Conservation (phyloP, 2,888 invertebrate genomes). For the Pristionchus mayeri region DNA sequence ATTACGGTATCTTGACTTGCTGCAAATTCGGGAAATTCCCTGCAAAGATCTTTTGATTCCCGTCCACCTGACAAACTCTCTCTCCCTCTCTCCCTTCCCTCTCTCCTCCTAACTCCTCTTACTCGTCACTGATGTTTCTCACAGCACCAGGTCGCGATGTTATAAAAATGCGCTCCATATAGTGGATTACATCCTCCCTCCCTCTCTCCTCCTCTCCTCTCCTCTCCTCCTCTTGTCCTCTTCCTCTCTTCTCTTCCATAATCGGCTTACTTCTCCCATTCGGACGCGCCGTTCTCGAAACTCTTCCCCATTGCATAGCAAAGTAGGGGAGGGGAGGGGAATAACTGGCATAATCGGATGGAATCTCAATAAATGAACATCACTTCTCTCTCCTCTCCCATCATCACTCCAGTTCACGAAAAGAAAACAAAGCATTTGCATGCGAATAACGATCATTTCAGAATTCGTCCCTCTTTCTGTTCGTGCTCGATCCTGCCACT, state of each 20-base stretch:
- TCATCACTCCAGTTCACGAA: background rate
- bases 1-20: background rate
- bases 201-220: background rate
- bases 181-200: background rate
- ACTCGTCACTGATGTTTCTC: slow-evolving; percentile 23
- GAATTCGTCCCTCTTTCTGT: slow-evolving; percentile 75
- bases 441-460: slow-evolving; percentile 56
- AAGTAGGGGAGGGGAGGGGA: background rate
- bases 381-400: background rate
- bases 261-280: background rate
- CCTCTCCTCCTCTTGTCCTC: no score
- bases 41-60: background rate
- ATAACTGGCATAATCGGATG: background rate
- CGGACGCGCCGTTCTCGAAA: slow-evolving; percentile 9
- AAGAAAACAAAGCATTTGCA: background rate
- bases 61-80: background rate
- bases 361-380: background rate
- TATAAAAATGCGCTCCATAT: slow-evolving; percentile 9
- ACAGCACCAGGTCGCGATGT: background rate
- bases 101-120: background rate
- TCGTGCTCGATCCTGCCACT: slow-evolving; percentile 75
- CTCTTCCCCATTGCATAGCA: background rate
- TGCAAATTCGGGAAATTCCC: background rate
- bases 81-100: slow-evolving; percentile 2
- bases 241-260: background rate